Conservation (phyloP, 2,888 invertebrate species). For the Oithona nana region DNA sequence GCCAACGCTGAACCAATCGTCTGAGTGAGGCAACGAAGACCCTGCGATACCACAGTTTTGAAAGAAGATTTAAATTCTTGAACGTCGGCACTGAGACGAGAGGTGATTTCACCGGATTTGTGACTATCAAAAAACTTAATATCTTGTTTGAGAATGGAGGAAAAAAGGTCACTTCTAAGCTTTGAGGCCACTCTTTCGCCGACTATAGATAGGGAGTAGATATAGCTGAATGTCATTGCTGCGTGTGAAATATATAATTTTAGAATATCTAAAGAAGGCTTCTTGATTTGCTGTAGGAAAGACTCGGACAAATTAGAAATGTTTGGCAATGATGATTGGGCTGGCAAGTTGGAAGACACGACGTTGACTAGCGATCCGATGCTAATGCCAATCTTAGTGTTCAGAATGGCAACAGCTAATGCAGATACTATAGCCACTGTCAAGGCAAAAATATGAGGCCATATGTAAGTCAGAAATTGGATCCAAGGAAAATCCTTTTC, state of each 20-base stretch:
- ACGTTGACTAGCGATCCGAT: conserved; percentile 66
- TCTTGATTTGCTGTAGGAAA: conserved; percentile 41
- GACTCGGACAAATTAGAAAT: conserved; percentile 31
- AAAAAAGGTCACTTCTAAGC: conserved; percentile 61
- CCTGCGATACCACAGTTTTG: conserved; percentile 79
- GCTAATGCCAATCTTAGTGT: conserved; percentile 68
- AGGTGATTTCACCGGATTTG: conserved; percentile 70
- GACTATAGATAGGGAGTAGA: conserved; percentile 60
- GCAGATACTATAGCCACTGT: conserved; percentile 69
- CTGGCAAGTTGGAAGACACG: conserved; percentile 33
- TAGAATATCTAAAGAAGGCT: conserved; percentile 46
- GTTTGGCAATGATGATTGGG: conserved; percentile 12
- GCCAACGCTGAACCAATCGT: conserved; percentile 52
- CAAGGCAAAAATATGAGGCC: conserved; percentile 55
- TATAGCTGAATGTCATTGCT: conserved; percentile 69
- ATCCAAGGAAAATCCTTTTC: conserved; percentile 54
- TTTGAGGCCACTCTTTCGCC: conserved; percentile 70
- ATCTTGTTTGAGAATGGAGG: conserved; percentile 63
- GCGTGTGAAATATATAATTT: conserved; percentile 56
- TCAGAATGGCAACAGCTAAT: conserved; percentile 61
- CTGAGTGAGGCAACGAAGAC: conserved; percentile 61
- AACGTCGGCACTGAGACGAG: conserved; percentile 67
- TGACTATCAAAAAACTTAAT: conserved; percentile 75
- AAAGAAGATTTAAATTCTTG: conserved; percentile 95
- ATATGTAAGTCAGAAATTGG: conserved; percentile 47